These are phyloP conservation scores for Cydia pomonella DNA, from an alignment of 1,140 invertebrate species.

Conservation along the genomic window DNA sequence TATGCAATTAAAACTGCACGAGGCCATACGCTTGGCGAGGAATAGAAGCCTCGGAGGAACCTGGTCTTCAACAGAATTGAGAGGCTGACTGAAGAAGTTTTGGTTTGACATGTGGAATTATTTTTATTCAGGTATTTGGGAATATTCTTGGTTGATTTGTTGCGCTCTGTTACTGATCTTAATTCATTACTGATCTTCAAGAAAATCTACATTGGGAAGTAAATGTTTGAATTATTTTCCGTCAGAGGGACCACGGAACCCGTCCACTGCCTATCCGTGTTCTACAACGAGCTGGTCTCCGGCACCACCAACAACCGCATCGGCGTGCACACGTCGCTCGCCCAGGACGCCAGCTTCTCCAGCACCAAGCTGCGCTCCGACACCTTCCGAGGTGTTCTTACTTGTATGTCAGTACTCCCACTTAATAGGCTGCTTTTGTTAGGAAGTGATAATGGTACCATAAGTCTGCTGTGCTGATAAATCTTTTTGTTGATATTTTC, in stretches of 20 bases:
- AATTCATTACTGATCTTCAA: no score
- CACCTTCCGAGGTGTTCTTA: slow-evolving; percentile 94
- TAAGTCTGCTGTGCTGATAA: slow-evolving; percentile 90
- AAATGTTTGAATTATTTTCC: not conserved
- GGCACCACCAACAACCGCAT: slow-evolving; percentile 94
- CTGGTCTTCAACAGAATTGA: no score
- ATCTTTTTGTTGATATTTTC: not conserved
- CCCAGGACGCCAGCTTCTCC: slow-evolving; percentile 87
- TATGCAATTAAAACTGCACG: no score
- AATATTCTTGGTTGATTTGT: no score
- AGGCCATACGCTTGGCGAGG: no score
- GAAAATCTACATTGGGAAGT: no score
- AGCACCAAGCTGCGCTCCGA: slow-evolving; percentile 93
- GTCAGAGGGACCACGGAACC: slow-evolving; percentile 91
- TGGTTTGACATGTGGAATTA: no score
- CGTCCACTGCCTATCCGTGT: slow-evolving; percentile 90
- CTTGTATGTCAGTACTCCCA: slow-evolving; percentile 92
- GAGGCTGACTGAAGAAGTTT: no score
- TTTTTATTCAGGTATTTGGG: no score
- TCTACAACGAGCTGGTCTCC: slow-evolving; percentile 89
- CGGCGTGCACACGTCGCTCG: slow-evolving; percentile 91
- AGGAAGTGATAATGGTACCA: slow-evolving; percentile 94
- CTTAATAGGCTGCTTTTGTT: slow-evolving; percentile 93
- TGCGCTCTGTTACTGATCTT: no score
- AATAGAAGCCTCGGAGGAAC: no score